Conservation (phyloP, 2,888 invertebrate genomes). For the Halocaridina rubra region DNA sequence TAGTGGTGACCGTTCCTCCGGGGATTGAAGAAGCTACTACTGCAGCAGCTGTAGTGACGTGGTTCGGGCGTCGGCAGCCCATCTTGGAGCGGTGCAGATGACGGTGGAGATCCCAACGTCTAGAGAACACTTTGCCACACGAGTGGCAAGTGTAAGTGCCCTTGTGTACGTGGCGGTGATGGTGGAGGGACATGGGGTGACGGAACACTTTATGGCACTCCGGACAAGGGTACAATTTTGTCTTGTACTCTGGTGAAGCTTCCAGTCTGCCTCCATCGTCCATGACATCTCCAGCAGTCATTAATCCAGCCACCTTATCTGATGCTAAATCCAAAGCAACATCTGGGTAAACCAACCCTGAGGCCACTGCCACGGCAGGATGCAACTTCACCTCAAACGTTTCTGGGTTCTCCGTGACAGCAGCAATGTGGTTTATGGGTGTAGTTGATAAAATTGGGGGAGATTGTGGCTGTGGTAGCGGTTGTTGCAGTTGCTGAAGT, state of each 20-base stretch:
- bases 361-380: constrained; percentile 70
- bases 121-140: constrained; percentile 64
- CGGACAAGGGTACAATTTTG: constrained; percentile 62
- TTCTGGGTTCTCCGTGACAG: constrained; percentile 27
- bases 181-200: constrained; percentile 64
- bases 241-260: constrained; percentile 39
- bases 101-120: constrained; percentile 64
- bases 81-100: constrained; percentile 64
- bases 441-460: constrained; percentile 18
- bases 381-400: constrained; percentile 69
- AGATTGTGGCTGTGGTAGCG: background rate
- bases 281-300: constrained; percentile 30
- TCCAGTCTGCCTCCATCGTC: constrained; percentile 26
- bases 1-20: constrained; percentile 1
- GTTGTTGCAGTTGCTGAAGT: constrained; percentile 18
- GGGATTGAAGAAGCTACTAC: background rate
- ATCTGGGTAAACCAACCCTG: constrained; percentile 33
- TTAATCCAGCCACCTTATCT: constrained; percentile 33
- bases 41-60: constrained; percentile 29
- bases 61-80: constrained; percentile 63
- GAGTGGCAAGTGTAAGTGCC: constrained; percentile 64
- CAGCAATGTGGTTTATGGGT: constrained; percentile 29
- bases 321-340: constrained; percentile 43
- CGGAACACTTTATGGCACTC: constrained; percentile 63
- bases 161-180: constrained; percentile 64